Evolutionary conservation across 2,797 vertebrate species (phyloP), one percentile per base, ranked within the genome.

Genomic region (Rhinogobio ventralis): DNA sequence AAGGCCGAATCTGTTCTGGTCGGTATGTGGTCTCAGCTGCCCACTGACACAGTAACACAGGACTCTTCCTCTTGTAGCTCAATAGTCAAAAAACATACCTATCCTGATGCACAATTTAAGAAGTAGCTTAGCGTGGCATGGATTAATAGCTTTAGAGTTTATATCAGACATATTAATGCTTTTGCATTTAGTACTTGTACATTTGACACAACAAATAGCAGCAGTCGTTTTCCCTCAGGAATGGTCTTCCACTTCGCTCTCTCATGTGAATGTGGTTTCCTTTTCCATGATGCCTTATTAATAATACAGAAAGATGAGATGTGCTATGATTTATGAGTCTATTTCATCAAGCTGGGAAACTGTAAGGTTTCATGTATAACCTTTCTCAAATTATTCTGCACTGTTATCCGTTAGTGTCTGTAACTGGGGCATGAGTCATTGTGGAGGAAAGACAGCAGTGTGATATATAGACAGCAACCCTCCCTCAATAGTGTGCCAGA

Each of bases 371-470:
- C 55, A n/a, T 51, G 42, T 42, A 53, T 82, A 87, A 85, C 55
- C 23, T 30, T 87, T 74, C 62, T 64, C 62, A 3, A 17, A 64
- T 64, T 17, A 64, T 30, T 64, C 49, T 76, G 71, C 49, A 68
- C 82, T 75, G 46, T 86, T 85, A 87, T 88, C 87, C 85, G 83
- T 89, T 85, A 85, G 76, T 69, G 83, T 57, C 85, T 79, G 77
- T 86, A 79, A 85, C 84, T 89, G 83, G 85, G 76, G 46, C 83
- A 85, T 75, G 85, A 85, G 72, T 85, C 87, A 84, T 49, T 73
- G n/a, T n/a, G 36, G 73, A 66, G 51, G 62, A 25, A 45, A 49
- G 67, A 45, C 64, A 81, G 78, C 78, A 42, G 75, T 28, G 79
- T 76, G 64, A 82, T 49, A 46, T 55, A 79, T 28, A 69, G 62